Base-by-base conservation (phyloP, 2,888 invertebrate genomes). In the Cryptosula pallasiana region DNA sequence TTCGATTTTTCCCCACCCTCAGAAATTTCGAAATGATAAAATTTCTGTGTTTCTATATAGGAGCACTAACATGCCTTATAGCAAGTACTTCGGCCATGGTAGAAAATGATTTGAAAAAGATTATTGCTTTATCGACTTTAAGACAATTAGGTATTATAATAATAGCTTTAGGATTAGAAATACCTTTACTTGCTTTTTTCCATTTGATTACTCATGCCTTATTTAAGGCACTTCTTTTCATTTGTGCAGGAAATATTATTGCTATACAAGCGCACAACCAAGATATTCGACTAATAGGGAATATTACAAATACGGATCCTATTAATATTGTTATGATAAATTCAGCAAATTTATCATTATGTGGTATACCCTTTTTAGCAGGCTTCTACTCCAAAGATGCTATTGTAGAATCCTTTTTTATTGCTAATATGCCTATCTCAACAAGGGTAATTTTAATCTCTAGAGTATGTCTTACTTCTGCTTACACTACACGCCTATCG, bases 81-180 rank as follows among this genome's bases (percentile, higher is more conserved):
- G 80, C 84, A 36, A 81, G 84, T 25, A 55, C 82, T 45, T 79
- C 79, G 55, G 86, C 83, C 74, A 82, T 79, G 75, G 82, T 79
- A 76, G 84, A 85, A 76, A 78, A 75, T 69, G 91, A 91, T 87
- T 87, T 90, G 81, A 91, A 91, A 84, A 91, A 91, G 86, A 90
- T 90, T 88, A 90, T 91, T 90, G 91, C 91, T 80, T 86, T 90
- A 80, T 91, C 91, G 0, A 91, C 90, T 76, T 87, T 91, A 84
- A 91, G 90, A 0, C 91, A 91, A 81, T 86, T 91, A 81, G 90
- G 90, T 0, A 87, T 91, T 81, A 91, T 91, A 88, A 89, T 91
- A 83, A 87, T 88, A 84, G 87, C 87, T 85, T 86, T 90, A 82
- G 87, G 87, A 0, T 82, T 89, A 78, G 87, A 88, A 0, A 84